Evolutionary conservation across 2,113 vertebrate genomes (phyloP).

Genomic region (Nettapus auritus): DNA sequence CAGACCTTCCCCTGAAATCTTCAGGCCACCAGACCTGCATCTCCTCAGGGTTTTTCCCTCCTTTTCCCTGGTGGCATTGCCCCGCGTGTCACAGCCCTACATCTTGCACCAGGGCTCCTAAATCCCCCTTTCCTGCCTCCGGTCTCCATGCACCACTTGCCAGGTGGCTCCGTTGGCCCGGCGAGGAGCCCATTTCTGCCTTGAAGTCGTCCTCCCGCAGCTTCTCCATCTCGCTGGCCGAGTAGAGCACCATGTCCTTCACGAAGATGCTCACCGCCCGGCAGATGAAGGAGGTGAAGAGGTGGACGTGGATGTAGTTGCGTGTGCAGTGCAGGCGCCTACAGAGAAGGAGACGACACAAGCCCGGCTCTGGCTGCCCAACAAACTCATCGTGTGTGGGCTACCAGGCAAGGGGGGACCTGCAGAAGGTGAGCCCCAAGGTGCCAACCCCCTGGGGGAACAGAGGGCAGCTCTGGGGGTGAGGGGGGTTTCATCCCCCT

Average conservation of each 20-base stretch:
- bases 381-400: rapidly evolving
- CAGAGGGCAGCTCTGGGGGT: neutral
- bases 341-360: rapidly evolving
- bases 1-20: neutral
- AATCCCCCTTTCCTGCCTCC: neutral
- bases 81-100: rapidly evolving
- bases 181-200: neutral
- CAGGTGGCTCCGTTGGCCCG: conserved; percentile 73
- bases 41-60: neutral
- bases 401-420: neutral
- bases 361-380: neutral
- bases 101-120: neutral
- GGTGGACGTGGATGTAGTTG: conserved; percentile 92
- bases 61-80: neutral
- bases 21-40: too few species aligned
- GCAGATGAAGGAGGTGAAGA: conserved; percentile 91
- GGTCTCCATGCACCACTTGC: conserved; percentile 36
- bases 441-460: neutral
- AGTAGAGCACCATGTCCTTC: conserved; percentile 88
- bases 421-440: neutral
- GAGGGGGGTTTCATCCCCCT: too few species aligned
- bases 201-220: neutral
- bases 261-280: conserved; percentile 90
- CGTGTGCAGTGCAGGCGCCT: conserved; percentile 92
- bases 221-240: conserved; percentile 18